Evolutionary conservation across 2,113 vertebrate genomes (phyloP), one percentile per base, ranked within the genome.

Genomic region (Catharus minimus): DNA sequence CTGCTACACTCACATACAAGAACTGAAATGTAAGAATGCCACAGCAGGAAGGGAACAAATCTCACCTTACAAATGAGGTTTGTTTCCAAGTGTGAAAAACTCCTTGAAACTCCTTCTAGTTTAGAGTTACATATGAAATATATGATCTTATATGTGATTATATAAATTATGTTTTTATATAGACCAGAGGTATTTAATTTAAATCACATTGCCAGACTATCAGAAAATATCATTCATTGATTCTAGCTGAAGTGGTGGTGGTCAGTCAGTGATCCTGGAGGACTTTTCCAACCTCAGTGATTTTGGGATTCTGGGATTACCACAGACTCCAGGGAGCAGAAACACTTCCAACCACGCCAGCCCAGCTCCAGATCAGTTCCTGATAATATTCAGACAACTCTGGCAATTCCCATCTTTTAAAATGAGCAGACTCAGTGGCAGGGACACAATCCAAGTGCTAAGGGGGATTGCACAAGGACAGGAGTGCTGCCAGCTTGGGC

Each of bases 401-500:
- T 44, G 74, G 49, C 17, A 86, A 81, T 50, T 41, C 68, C 68
- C 57, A 14, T 4, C 47, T 15, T 89, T 52, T 46, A 11, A 9
- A 61, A 80, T 11, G 13, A 71, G 56, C 60, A 10, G 55, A 20
- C 43, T 16, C 43, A 22, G 56, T 44, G 30, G 83, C 73, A 24
- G 32, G 27, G 36, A 7, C 5, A 4, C 24, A 5, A 58, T 10
- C 10, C 7, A 33, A 1, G 1, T 28, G 8, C 12, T 0, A 5
- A 17, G 56, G 68, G 36, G 60, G 65, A 33, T 5, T 80, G 83
- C 93, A 56, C 71, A 72, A 82, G 85, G 56, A 8, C 56, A 81
- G 11, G 10, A 4, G 1, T 3, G 32, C 0, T 5, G 52, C 50
- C 10, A 77, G 81, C 55, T 38, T 27, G 2, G 0, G 9, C 39